Evolutionary conservation across 2,888 invertebrate species (phyloP).

Genomic region (Agonopterix heracliana): DNA sequence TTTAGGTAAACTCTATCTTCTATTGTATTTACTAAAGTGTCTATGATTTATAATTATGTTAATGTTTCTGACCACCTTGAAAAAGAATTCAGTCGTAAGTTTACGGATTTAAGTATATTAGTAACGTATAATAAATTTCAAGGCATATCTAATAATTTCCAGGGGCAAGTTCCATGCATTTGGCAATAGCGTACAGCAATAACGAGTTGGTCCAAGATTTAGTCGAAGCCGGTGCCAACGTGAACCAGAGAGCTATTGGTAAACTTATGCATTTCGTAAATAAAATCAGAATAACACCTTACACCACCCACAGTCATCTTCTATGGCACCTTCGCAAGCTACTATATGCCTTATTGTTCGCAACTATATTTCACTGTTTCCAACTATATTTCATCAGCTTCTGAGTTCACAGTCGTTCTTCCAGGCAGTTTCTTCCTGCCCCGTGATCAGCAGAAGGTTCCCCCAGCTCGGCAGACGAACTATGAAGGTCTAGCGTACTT

Average conservation of each 20-base stretch:
- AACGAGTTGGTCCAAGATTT: conserved; percentile 95
- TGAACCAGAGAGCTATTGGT: conserved; percentile 95
- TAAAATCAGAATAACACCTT: too few species aligned
- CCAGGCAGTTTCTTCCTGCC: conserved; percentile 94
- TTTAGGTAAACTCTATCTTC: conserved; percentile 78
- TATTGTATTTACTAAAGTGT: not conserved
- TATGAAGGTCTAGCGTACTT: conserved; percentile 98
- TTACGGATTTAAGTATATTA: not conserved
- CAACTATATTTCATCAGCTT: too few species aligned
- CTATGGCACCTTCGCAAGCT: too few species aligned
- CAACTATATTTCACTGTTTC: too few species aligned
- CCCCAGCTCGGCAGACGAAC: conserved; percentile 88
- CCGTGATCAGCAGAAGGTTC: conserved; percentile 90
- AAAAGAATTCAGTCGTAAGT: not conserved
- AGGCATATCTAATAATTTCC: conserved; percentile 9
- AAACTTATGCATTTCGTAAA: conserved; percentile 6
- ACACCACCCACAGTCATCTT: too few species aligned
- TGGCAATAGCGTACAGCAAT: conserved; percentile 97
- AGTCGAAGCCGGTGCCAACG: conserved; percentile 93
- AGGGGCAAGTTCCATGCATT: conserved; percentile 95
- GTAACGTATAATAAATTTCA: too few species aligned
- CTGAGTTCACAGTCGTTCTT: too few species aligned
- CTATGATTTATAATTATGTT: not conserved
- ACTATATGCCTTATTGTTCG: not conserved
- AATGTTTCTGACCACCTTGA: not conserved